A percentile compares a stretch with the other conserved stretches of the same genome.
Evolutionary conservation across 1,140 invertebrate genomes (phyloP).

Genomic region (Leptinotarsa defecta): DNA sequence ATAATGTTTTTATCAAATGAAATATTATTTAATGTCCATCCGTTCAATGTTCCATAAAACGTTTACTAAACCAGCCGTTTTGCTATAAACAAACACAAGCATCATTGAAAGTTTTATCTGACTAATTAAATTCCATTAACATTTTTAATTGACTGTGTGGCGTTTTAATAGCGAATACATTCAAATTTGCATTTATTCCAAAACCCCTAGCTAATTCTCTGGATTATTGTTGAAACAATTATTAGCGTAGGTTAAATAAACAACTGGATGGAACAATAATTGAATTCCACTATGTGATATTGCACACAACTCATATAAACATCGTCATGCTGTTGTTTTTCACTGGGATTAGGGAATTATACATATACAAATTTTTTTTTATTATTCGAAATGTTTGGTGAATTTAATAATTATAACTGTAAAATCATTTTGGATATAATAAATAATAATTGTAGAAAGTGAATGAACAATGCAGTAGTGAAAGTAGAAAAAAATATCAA

Average conservation of each 20-base stretch:
- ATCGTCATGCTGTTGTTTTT: neutral
- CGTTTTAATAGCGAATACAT: conserved; percentile 2
- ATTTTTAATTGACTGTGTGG: conserved; percentile 4
- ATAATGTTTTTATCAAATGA: too few species aligned
- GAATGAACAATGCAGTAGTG: too few species aligned
- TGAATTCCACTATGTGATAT: conserved; percentile 6
- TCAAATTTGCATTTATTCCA: conserved; percentile 3
- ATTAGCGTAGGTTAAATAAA: conserved; percentile 2
- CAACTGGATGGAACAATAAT: neutral
- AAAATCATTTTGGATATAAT: too few species aligned
- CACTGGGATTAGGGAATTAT: too few species aligned
- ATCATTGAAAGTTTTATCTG: neutral
- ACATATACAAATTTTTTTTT: too few species aligned
- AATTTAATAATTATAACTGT: too few species aligned
- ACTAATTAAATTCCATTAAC: conserved; percentile 9
- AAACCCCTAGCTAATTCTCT: neutral
- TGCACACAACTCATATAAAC: neutral
- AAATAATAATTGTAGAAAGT: too few species aligned
- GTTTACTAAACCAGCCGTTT: neutral
- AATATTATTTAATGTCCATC: too few species aligned
- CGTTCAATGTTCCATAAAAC: neutral
- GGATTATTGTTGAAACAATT: neutral
- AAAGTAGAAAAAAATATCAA: too few species aligned
- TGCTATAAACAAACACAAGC: neutral
- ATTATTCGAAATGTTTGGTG: too few species aligned